Percentiles rank a stretch among this genome's conserved stretches.
These are phyloP conservation scores for Dreissena rostriformis DNA, from an alignment of 1,140 invertebrate species.

Conservation along the genomic window DNA sequence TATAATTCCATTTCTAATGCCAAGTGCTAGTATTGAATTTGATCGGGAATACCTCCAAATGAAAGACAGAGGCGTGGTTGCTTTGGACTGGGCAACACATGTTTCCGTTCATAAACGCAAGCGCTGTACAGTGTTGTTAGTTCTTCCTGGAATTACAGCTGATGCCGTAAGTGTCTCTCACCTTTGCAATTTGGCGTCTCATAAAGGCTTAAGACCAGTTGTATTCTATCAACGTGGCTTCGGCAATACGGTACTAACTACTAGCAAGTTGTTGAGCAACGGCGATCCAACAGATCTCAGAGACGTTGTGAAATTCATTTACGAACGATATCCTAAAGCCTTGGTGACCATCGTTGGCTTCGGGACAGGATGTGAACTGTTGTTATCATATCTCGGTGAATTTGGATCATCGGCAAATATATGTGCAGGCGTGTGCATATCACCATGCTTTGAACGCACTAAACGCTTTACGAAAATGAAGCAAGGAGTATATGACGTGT, in stretches of 20 bases:
- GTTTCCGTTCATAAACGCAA: conserved; percentile 64
- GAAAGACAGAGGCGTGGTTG: conserved; percentile 74
- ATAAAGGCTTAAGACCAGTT: conserved; percentile 70
- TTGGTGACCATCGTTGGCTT: conserved; percentile 69
- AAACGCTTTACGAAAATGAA: conserved; percentile 59
- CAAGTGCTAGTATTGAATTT: conserved; percentile 28
- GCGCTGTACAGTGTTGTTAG: conserved; percentile 65
- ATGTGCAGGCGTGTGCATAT: conserved; percentile 71
- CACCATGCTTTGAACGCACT: conserved; percentile 70
- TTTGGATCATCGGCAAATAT: conserved; percentile 75
- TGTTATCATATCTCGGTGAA: conserved; percentile 77
- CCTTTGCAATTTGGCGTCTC: conserved; percentile 62
- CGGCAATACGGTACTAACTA: conserved; percentile 69
- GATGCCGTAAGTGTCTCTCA: no score
- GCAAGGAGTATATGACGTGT: conserved; percentile 62
- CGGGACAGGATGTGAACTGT: conserved; percentile 70
- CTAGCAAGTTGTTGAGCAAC: conserved; percentile 71
- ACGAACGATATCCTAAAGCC: conserved; percentile 64
- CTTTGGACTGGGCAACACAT: conserved; percentile 74
- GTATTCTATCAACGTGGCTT: conserved; percentile 76
- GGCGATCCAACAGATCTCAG: conserved; percentile 73
- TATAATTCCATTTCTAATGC: conserved; percentile 63
- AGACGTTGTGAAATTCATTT: conserved; percentile 73
- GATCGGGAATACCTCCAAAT: conserved; percentile 73
- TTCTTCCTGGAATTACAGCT: no score